These are phyloP conservation scores for Thumatha senex DNA, from an alignment of 2,888 invertebrate species.

Conservation along the genomic window DNA sequence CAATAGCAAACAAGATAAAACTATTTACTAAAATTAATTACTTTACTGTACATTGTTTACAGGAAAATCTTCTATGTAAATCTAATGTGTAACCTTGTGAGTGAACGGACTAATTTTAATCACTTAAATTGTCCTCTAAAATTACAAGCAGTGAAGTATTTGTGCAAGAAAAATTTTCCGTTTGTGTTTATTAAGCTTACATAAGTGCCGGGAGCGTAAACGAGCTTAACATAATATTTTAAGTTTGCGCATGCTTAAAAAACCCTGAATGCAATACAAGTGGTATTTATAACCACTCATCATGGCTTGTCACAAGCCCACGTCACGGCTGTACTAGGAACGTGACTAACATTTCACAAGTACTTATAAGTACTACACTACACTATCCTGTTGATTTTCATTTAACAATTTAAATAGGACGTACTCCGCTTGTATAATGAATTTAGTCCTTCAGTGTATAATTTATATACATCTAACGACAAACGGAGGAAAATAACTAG, in stretches of 20 bases:
- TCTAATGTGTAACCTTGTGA: neutral
- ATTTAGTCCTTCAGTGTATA: neutral
- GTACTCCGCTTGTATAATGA: neutral
- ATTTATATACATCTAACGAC: neutral
- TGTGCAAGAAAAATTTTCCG: neutral
- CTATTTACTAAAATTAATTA: neutral
- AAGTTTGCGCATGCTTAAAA: slow-evolving; percentile 18
- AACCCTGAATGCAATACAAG: slow-evolving; percentile 15
- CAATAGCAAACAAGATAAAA: neutral
- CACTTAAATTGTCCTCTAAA: neutral
- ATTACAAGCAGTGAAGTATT: no score
- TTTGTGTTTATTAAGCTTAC: neutral
- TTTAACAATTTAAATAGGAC: slow-evolving; percentile 2
- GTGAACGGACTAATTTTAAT: neutral
- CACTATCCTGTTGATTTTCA: slow-evolving; percentile 10
- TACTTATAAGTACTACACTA: slow-evolving; percentile 5
- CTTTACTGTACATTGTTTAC: neutral
- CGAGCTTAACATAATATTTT: neutral
- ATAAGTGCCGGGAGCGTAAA: neutral
- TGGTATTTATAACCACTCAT: slow-evolving; percentile 16
- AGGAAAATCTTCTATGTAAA: neutral
- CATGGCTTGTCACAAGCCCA: slow-evolving; percentile 4
- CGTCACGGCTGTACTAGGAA: slow-evolving; percentile 18
- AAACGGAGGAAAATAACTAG: neutral
- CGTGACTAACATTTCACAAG: slow-evolving; percentile 17